Evolutionary conservation across 2,797 vertebrate species (phyloP).

Genomic region (Dermochelys coriacea): DNA sequence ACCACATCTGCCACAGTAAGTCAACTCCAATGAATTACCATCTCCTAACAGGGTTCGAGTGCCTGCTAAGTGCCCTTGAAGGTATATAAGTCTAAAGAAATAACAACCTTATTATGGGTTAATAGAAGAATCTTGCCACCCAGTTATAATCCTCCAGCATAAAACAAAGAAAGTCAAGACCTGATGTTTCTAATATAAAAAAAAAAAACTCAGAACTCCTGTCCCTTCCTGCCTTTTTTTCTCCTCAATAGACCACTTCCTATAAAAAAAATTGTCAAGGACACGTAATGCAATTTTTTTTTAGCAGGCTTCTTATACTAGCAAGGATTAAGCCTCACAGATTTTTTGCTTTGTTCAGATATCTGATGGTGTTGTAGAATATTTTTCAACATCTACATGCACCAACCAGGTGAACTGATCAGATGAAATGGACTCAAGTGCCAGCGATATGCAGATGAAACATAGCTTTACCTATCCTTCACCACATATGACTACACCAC

Average conservation of each 20-base stretch:
- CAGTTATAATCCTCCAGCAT: too few relatives aligned
- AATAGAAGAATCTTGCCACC: too few relatives aligned
- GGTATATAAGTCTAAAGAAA: not conserved
- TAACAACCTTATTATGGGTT: too few relatives aligned
- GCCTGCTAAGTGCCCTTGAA: fast-evolving
- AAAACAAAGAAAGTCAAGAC: too few relatives aligned
- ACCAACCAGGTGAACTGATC: too few relatives aligned
- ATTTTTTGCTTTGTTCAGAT: not conserved
- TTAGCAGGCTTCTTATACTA: not conserved
- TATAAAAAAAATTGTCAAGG: not conserved
- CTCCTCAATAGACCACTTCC: not conserved
- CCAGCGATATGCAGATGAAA: too few relatives aligned
- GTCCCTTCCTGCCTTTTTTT: too few relatives aligned
- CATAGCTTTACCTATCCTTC: too few relatives aligned
- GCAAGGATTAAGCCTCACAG: not conserved
- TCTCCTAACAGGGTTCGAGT: not conserved
- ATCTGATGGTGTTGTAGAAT: not conserved
- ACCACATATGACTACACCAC: too few relatives aligned
- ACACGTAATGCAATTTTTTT: not conserved
- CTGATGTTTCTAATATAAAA: not conserved
- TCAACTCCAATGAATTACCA: not conserved
- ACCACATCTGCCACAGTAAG: not conserved
- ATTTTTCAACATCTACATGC: not conserved
- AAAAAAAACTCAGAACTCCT: not conserved
- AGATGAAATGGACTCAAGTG: too few relatives aligned